Conservation (phyloP, 2,113 vertebrate genomes). For the Hyaena hyaena region DNA sequence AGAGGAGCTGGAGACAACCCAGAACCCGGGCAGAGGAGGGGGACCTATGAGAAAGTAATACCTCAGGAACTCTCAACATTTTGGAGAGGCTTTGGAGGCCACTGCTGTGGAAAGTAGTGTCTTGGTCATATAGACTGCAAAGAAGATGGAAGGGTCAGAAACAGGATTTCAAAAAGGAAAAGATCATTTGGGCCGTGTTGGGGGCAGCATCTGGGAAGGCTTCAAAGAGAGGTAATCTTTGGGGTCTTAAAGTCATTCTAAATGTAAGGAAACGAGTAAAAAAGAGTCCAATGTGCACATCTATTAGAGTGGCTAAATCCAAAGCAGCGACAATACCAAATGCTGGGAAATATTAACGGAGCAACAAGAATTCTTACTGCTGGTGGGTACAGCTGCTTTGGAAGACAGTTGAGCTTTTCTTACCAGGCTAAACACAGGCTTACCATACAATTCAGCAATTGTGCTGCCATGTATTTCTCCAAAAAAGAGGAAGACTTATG, state of each 20-base stretch:
- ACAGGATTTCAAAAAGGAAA: not conserved
- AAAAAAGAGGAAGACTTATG: not conserved
- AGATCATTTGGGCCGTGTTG: not conserved
- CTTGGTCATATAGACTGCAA: not conserved
- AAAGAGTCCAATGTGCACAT: not conserved
- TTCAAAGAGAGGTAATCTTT: not conserved
- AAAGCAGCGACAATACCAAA: not conserved
- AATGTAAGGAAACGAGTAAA: not conserved
- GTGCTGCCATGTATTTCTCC: not conserved
- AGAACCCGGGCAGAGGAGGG: not conserved
- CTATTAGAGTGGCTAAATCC: not conserved
- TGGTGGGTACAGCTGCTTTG: not conserved
- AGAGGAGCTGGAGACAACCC: not conserved
- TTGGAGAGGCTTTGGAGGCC: not conserved
- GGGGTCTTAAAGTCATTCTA: not conserved
- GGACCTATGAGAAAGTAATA: not conserved
- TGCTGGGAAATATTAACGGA: not conserved
- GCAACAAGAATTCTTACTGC: not conserved
- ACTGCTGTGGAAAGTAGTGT: not conserved
- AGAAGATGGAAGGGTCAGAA: not conserved
- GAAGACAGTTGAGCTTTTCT: not conserved
- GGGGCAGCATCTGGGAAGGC: not conserved
- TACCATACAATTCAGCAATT: not conserved
- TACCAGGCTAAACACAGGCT: not conserved
- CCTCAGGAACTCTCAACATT: not conserved